These are phyloP conservation scores for Sphenodon punctatus DNA, from an alignment of 2,797 vertebrate genomes.

Conservation along the genomic window DNA sequence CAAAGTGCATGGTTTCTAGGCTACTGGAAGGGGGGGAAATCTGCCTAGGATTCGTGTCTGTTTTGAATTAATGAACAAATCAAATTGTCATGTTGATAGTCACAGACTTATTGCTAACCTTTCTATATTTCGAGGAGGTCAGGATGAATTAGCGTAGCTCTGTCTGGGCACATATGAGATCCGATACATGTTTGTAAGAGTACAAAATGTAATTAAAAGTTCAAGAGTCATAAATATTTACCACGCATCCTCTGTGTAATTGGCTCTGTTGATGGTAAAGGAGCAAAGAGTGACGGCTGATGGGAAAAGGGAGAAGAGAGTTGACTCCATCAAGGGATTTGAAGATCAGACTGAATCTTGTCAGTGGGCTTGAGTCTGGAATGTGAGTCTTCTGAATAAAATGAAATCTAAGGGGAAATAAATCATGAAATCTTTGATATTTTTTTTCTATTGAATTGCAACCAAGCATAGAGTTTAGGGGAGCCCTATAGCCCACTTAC, in stretches of 20 bases:
- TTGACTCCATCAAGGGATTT: accelerated
- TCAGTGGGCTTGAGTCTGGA: background rate
- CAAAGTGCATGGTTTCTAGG: background rate
- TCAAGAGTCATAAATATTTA: background rate
- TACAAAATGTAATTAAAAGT: slow-evolving; percentile 22
- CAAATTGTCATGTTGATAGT: background rate
- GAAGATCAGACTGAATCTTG: background rate
- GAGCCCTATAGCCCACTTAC: background rate
- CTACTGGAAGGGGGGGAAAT: background rate
- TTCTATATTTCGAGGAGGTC: slow-evolving; percentile 9
- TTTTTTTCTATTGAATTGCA: accelerated
- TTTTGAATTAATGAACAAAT: slow-evolving; percentile 37
- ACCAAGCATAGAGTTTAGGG: background rate
- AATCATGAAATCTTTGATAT: background rate
- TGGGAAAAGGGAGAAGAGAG: background rate
- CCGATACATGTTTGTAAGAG: background rate
- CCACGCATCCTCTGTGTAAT: background rate
- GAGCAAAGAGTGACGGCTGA: background rate
- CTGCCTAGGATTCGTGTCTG: background rate
- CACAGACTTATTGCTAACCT: slow-evolving; percentile 1
- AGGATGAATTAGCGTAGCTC: background rate
- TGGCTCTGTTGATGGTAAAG: accelerated
- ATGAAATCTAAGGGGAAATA: background rate
- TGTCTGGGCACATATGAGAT: background rate
- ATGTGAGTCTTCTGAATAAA: background rate